Evolutionary conservation across 2,888 invertebrate genomes (phyloP), one percentile per base, ranked within the genome.

Genomic region (Hirtodrosophila confusa): DNA sequence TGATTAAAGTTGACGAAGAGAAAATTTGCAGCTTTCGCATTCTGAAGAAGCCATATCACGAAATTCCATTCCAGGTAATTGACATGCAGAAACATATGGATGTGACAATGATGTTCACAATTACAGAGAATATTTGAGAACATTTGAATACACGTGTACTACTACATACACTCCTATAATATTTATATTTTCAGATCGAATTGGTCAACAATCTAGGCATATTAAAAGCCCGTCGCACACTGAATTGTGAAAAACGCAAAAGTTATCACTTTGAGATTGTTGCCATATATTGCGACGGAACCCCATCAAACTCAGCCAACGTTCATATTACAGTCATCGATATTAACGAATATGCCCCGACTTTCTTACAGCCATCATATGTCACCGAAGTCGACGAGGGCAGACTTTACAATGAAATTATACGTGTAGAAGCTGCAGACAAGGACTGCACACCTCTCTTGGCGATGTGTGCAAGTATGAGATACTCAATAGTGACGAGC

Each of bases 391-490:
- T 91, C 0, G 98, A 98, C 90, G 99, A 99, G 90, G 98, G 98
- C 1, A 94, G 96, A 10, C 92, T 98, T 29, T 97, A 97, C 92
- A 96, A 96, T 87, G 97, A 97, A 91, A 96, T 99, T 70, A 94
- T 98, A 17, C 94, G 97, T 4, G 96, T 99, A 4, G 96, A 97
- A 89, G 99, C 99, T 3, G 94, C 95, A 0, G 99, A 99, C 91
- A 93, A 96, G 53, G 99, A 99, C 92, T 98, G 98, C 92, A 97
- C 98, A n/a, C 97, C 97, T 40, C 75, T 97, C 61, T 98, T 91
- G 97, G 97, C 0, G 97, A 98, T 90, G 97, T 99, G 55, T 99
- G 99, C 95, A 97, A 97, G 91, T 99, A 99, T 92, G 97, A 99
- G 92, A 98, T 99, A 75, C 93, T 98, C 50, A 98, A 97, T 0